phyloP scores from a whole-genome alignment of 2,113 vertebrate genomes.

The Ptilorrhoa leucosticta region DNA sequence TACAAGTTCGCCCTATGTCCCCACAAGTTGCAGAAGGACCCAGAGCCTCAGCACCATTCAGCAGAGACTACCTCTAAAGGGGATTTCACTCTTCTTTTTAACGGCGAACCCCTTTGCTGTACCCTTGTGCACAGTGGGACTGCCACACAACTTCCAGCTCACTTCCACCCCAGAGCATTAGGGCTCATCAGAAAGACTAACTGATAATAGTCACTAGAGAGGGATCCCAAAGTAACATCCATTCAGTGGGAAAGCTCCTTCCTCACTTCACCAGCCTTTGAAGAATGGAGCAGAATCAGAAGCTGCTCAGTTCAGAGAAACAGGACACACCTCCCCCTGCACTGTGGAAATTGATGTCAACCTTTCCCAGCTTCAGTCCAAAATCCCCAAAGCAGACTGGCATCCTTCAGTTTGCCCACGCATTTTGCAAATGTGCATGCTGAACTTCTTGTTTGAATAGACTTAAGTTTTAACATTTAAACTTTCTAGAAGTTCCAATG shows the following conservation, averaged over 20 bases:
- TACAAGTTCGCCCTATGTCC: accelerated
- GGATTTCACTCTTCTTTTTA: neutral
- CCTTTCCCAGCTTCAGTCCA: neutral
- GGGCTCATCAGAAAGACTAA: neutral
- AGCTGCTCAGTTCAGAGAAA: neutral
- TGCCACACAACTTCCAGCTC: neutral
- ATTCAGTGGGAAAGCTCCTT: neutral
- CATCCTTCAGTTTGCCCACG: neutral
- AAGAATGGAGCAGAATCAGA: neutral
- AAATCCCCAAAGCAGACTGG: neutral
- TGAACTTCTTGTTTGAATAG: neutral
- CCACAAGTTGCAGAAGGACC: accelerated
- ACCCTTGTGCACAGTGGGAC: neutral
- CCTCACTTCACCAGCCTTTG: neutral
- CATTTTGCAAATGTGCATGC: accelerated
- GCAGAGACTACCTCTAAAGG: neutral
- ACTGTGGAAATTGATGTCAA: accelerated
- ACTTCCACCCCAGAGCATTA: neutral
- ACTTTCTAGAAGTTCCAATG: neutral
- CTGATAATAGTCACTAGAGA: neutral
- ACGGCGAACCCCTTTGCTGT: neutral
- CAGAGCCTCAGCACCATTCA: neutral
- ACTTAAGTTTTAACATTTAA: neutral
- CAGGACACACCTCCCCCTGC: neutral
- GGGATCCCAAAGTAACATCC: neutral